Conservation (phyloP, 2,888 invertebrate genomes). For the Aleiodes testaceus region DNA sequence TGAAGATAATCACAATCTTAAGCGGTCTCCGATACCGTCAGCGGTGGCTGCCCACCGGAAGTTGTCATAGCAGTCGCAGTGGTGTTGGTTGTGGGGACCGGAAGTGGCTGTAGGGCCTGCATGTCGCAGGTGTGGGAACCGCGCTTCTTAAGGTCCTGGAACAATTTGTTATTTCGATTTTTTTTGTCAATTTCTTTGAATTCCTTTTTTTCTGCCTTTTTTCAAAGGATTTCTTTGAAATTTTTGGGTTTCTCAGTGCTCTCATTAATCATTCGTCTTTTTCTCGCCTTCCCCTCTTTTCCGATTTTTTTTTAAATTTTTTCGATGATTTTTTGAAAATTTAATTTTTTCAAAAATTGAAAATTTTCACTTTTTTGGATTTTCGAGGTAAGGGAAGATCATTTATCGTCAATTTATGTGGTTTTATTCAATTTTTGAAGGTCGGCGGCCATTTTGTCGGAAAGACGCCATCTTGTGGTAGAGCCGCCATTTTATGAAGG, state of each 20-base stretch:
- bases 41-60: conserved; percentile 67
- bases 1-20: conserved; percentile 55
- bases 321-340: conserved; percentile 30
- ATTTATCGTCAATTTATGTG: no score
- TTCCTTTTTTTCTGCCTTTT: conserved; percentile 26
- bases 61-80: conserved; percentile 68
- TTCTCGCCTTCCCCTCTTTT: conserved; percentile 40
- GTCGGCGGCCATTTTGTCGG: no score
- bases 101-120: conserved; percentile 72
- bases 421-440: no score
- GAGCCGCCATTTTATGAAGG: no score
- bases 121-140: conserved; percentile 72
- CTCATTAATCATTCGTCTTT: conserved; percentile 29
- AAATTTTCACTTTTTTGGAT: no score
- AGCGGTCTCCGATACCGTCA: conserved; percentile 70
- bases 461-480: no score
- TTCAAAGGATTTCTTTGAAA: not conserved
- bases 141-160: conserved; percentile 73
- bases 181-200: conserved; percentile 58
- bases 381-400: no score
- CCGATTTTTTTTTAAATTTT: conserved; percentile 24
- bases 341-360: no score
- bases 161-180: conserved; percentile 68
- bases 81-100: conserved; percentile 63
- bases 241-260: conserved; percentile 10